Conservation (phyloP, 2,797 vertebrate genomes). For the Buphagus erythrorhynchus region DNA sequence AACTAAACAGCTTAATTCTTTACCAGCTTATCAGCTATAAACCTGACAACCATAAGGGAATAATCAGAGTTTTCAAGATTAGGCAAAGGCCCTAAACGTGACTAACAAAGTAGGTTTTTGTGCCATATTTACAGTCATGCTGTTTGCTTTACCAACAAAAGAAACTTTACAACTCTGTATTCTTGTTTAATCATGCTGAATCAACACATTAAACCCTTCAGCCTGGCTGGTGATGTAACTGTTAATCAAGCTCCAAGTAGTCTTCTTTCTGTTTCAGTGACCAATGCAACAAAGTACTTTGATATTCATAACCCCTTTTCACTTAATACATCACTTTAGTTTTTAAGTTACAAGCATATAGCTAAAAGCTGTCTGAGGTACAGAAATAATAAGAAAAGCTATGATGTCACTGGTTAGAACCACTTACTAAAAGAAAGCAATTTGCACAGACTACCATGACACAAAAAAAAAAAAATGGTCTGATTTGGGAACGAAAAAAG, state of each 20-base stretch:
- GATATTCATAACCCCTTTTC: not conserved
- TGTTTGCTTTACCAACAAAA: slow-evolving; percentile 1
- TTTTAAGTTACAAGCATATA: not conserved
- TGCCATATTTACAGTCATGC: not conserved
- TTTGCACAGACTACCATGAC: not conserved
- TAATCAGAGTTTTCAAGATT: not conserved
- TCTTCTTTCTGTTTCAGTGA: not conserved
- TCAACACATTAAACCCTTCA: not conserved
- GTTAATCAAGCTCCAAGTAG: not conserved
- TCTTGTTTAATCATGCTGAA: not conserved
- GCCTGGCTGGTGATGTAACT: not conserved
- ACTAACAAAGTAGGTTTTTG: not conserved
- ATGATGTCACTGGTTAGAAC: not conserved
- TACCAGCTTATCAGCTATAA: not conserved
- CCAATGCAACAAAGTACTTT: not conserved
- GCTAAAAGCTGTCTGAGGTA: not conserved
- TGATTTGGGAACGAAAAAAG: not conserved
- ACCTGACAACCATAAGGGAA: not conserved
- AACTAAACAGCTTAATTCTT: not conserved
- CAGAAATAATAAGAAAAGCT: not conserved
- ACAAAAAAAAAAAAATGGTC: not conserved
- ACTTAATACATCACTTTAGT: not conserved
- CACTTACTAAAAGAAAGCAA: not conserved
- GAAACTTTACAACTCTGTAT: not conserved
- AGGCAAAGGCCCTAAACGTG: not conserved